Base-by-base conservation (phyloP, 2,888 invertebrate species). In the Leucophenga maculata region DNA sequence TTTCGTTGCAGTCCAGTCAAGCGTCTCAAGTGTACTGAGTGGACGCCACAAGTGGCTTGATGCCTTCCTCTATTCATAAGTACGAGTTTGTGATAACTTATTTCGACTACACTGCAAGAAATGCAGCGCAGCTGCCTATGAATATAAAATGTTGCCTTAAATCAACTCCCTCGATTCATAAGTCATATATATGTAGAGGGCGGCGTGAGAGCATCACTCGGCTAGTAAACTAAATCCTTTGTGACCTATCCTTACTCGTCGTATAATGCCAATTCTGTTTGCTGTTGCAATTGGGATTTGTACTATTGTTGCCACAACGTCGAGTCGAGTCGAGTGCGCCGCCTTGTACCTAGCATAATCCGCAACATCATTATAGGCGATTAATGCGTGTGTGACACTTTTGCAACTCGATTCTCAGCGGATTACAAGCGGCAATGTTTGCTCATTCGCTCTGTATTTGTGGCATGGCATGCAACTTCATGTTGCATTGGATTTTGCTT, bases 371-470 rank as follows among this genome's bases (percentile, higher is more conserved):
- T 64, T 44, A 64, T 48, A 18, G 39, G 48, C 62, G 48, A 48
- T 64, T 46, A 64, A 64, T 64, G 62, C 62, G 62, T 64, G 62
- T 64, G 62, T 64, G 62, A 64, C 62, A 64, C 62, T 64, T 64
- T 64, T 64, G 62, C 62, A 64, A 64, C 22, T 46, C 62, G 62
- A 64, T 64, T 64, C 62, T 64, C 62, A 64, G 48, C 62, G 62
- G 62, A 64, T 64, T 64, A 64, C 62, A 64, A 22, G 62, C 62
- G 62, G 48, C 62, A 16, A 64, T 64, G 62, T 64, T 64, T 64
- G 48, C 62, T 64, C 46, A 9, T 39, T 39, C 39, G 8, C 8
- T 39, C 39, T 39, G 8, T 39, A 9, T 11, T 39, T 39, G 39
- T 39, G 39, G 39, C 39, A 39, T 39, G 39, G 39, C 39, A 39